A percentile compares a stretch with the other conserved stretches of the same genome.
phyloP scores from a whole-genome alignment of 1,140 invertebrate species.

The Sipha flava region DNA sequence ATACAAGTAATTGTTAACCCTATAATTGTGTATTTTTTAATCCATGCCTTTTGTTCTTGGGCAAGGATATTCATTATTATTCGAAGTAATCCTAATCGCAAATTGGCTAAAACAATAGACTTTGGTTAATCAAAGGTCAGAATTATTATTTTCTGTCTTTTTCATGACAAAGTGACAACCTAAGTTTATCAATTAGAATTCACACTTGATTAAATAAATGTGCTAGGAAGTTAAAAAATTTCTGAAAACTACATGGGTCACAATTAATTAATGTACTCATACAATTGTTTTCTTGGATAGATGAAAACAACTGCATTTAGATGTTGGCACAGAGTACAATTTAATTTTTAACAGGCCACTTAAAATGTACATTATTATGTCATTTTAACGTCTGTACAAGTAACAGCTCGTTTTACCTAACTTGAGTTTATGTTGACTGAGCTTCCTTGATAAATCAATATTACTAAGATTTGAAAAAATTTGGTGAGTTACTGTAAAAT shows the following conservation, averaged over 20 bases:
- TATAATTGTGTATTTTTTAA: too few species aligned
- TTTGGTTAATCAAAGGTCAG: constrained; percentile 19
- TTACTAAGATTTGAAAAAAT: background rate
- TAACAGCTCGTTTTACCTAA: background rate
- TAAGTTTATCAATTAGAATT: too few species aligned
- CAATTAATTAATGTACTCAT: background rate
- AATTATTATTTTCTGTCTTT: constrained; percentile 5
- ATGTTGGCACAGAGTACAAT: background rate
- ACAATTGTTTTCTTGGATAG: background rate
- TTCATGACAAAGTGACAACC: background rate
- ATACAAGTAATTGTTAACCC: too few species aligned
- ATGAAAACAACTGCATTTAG: background rate
- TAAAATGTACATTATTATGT: background rate
- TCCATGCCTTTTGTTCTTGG: constrained; percentile 25
- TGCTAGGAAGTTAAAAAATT: too few species aligned
- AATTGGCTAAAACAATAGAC: background rate
- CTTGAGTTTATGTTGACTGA: background rate
- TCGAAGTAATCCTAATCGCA: background rate
- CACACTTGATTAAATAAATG: too few species aligned
- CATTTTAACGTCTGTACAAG: constrained; percentile 25
- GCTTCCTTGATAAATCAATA: background rate
- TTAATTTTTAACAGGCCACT: constrained; percentile 22
- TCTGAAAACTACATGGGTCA: too few species aligned
- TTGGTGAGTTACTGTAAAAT: background rate
- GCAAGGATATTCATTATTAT: background rate